Conservation (phyloP, 1,140 invertebrate genomes). For the Probaryconus sp. region DNA sequence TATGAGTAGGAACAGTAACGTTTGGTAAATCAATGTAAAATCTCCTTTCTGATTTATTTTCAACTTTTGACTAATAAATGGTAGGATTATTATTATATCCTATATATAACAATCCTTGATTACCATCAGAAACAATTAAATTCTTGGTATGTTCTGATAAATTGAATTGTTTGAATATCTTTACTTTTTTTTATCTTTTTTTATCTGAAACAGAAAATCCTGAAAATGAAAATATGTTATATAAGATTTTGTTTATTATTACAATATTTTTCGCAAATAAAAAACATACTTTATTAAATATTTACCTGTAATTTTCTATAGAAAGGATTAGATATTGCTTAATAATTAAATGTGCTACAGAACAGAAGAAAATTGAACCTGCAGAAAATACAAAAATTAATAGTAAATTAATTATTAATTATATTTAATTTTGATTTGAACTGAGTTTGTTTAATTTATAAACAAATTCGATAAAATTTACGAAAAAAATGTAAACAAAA, state of each 20-base stretch:
- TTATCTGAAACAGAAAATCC: constrained; percentile 74
- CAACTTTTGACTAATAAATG: constrained; percentile 63
- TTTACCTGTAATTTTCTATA: no score
- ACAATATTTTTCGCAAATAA: not conserved
- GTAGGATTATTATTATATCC: constrained; percentile 70
- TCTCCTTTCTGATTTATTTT: constrained; percentile 66
- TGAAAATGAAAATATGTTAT: constrained; percentile 59
- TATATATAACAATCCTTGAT: constrained; percentile 71
- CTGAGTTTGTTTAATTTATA: no score
- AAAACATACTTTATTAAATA: not conserved
- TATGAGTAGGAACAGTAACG: constrained; percentile 55
- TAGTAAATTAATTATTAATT: no score
- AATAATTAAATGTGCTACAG: no score
- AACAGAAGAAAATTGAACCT: no score
- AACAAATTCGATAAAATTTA: no score
- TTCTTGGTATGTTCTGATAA: constrained; percentile 63
- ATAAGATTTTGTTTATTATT: not conserved
- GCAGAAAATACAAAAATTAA: no score
- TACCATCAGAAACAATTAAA: constrained; percentile 69
- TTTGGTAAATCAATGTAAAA: constrained; percentile 65
- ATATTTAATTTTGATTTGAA: no score
- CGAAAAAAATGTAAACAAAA: no score
- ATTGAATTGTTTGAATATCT: constrained; percentile 67
- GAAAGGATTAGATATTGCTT: no score
- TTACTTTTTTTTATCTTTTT: constrained; percentile 38